A percentile compares a stretch with the other conserved stretches of the same genome.
Conservation (phyloP, 2,113 vertebrate species). For the Anoura caudifer region DNA sequence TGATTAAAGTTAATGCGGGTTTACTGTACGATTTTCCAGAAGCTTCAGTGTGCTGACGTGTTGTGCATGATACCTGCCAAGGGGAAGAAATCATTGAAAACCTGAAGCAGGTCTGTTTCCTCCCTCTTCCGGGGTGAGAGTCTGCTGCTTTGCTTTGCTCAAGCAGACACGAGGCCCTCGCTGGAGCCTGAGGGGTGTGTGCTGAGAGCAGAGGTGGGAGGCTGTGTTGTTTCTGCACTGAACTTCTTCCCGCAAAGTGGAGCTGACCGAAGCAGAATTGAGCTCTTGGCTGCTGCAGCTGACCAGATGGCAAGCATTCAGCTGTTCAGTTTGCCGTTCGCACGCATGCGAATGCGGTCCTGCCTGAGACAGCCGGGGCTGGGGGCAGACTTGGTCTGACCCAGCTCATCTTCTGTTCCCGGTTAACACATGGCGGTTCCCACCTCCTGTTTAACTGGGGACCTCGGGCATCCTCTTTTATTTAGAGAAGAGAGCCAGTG, state of each 20-base stretch:
- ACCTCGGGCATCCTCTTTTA: not conserved
- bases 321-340: not conserved
- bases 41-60: not conserved
- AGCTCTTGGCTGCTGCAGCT: not conserved
- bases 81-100: not conserved
- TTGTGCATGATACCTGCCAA: not conserved
- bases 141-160: not conserved
- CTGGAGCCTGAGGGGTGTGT: not conserved
- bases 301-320: not conserved
- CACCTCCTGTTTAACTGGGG: not conserved
- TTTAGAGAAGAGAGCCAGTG: not conserved
- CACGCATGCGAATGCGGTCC: not conserved
- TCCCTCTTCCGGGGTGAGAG: not conserved
- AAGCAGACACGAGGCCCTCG: not conserved
- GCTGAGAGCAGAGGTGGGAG: not conserved
- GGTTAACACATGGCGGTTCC: not conserved
- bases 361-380: not conserved
- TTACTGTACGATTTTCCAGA: not conserved
- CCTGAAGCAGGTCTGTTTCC: not conserved
- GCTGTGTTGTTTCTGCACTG: not conserved
- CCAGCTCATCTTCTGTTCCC: not conserved
- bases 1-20: not conserved
- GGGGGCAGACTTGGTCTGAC: not conserved
- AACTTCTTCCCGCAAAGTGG: not conserved
- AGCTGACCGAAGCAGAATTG: not conserved